Percentiles rank a stretch among this genome's conserved stretches.
These are phyloP conservation scores for Synaphobranchus kaupii DNA, from an alignment of 2,797 vertebrate species.

Conservation along the genomic window DNA sequence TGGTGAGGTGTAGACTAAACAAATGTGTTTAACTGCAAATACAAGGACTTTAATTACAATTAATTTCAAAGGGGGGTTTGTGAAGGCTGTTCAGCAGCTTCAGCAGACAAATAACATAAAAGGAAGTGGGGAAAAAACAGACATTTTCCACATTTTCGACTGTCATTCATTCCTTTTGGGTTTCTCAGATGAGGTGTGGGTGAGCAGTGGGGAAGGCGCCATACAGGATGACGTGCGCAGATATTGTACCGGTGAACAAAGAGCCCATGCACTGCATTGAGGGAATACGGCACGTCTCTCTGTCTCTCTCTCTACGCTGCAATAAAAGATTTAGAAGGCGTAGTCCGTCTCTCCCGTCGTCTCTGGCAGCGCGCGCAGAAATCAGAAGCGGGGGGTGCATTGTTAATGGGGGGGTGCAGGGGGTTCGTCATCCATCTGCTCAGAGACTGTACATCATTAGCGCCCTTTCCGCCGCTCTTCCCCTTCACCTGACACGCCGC, in stretches of 20 bases:
- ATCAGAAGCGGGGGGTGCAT: background rate
- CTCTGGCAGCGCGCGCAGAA: background rate
- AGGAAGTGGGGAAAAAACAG: background rate
- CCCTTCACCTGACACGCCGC: slow-evolving; percentile 15
- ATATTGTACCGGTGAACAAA: background rate
- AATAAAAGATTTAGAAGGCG: slow-evolving; percentile 3
- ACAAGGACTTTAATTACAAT: background rate
- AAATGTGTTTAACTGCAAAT: background rate
- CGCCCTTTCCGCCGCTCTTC: background rate
- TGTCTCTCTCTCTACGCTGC: background rate
- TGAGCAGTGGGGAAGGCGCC: background rate
- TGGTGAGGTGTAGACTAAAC: background rate
- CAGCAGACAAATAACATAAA: background rate
- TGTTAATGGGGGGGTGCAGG: slow-evolving; percentile 15
- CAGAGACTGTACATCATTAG: slow-evolving; percentile 16
- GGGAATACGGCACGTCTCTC: background rate
- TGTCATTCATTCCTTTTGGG: background rate
- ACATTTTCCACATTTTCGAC: background rate
- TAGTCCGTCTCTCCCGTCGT: background rate
- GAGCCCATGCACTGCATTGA: background rate
- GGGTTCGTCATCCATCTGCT: slow-evolving; percentile 15
- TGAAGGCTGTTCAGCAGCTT: background rate
- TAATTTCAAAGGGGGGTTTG: background rate
- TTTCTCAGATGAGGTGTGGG: background rate
- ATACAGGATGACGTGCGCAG: background rate